Base-by-base conservation (phyloP, 2,797 vertebrate species). In the Diplodus sargus region DNA sequence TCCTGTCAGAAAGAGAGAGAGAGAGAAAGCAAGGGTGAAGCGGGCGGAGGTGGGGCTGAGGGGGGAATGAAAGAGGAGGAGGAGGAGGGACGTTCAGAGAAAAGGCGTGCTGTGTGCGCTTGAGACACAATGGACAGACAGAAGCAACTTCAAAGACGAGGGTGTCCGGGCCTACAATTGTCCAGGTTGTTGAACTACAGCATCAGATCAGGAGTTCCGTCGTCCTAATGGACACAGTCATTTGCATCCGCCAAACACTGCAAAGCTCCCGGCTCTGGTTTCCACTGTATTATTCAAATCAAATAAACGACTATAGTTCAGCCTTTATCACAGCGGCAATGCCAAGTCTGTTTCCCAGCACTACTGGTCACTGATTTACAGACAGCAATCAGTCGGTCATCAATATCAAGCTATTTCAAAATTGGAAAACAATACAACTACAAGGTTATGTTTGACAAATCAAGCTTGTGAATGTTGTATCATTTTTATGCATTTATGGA, bases 341-440 rank as follows among this genome's bases (percentile, higher is more conserved):
- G 42, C 39, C 12, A n/a, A 70, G 53, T 59, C 43, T 48, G 58
- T 76, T 84, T 83, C 69, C 52, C 69, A 23, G 58, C 73, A 86
- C 9, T 42, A 45, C 39, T 20, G 20, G 74, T 84, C 58, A 89
- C 71, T 81, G 80, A 91, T 91, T 91, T 78, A 90, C 87, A 89
- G 74, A 64, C 16, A 25, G 59, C 18, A 48, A 89, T 69, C 34
- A 14, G 14, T 45, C 64, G 57, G 42, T n/a, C 12, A 71, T 71
- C 81, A 63, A 70, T 78, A 56, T 77, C 47, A 15, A 6, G 5
- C 1, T 17, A 9, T 53, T 3, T 52, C 0, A 65, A 57, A 60
- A 18, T 58, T n/a, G 25, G 52, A n/a, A 39, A 52, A 62, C 6
- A 39, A 15, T 11, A 22, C 20, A 43, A 12, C 12, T 18, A 59